Evolutionary conservation across 2,113 vertebrate genomes (phyloP).

Genomic region (Tachysurus fulvidraco): DNA sequence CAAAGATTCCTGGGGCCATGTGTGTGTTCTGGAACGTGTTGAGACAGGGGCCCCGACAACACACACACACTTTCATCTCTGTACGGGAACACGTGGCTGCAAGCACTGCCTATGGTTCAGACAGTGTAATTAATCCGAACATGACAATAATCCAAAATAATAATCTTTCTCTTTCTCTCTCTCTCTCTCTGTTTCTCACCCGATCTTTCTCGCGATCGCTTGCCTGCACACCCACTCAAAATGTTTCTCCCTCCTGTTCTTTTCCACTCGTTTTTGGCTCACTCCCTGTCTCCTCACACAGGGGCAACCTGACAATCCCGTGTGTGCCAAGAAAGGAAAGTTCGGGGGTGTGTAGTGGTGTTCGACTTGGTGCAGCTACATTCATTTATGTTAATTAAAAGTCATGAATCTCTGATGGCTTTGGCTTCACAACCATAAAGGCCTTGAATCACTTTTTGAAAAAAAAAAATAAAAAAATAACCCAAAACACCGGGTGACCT

Average conservation of each 20-base stretch:
- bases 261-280: conserved; percentile 33
- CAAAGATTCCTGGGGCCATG: conserved; percentile 52
- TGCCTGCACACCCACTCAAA: background rate
- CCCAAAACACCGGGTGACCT: conserved; percentile 26
- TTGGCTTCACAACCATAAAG: conserved; percentile 37
- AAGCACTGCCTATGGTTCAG: conserved; percentile 23
- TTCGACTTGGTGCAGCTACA: conserved; percentile 6
- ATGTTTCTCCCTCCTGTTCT: background rate
- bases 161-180: background rate
- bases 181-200: conserved; percentile 2
- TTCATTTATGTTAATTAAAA: conserved; percentile 55
- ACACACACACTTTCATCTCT: conserved; percentile 8
- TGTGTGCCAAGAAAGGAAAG: conserved; percentile 43
- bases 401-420: conserved; percentile 45
- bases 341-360: background rate
- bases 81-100: conserved; percentile 11
- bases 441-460: conserved; percentile 2
- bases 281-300: conserved; percentile 28
- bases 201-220: background rate
- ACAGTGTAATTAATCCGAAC: conserved; percentile 39
- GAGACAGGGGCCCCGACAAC: conserved; percentile 35
- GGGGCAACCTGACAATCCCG: conserved; percentile 34
- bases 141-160: conserved; percentile 36
- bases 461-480: conserved; percentile 1
- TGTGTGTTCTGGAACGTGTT: conserved; percentile 55